These are phyloP conservation scores for Cantharis flavilabris DNA, from an alignment of 2,888 invertebrate genomes.

Conservation along the genomic window DNA sequence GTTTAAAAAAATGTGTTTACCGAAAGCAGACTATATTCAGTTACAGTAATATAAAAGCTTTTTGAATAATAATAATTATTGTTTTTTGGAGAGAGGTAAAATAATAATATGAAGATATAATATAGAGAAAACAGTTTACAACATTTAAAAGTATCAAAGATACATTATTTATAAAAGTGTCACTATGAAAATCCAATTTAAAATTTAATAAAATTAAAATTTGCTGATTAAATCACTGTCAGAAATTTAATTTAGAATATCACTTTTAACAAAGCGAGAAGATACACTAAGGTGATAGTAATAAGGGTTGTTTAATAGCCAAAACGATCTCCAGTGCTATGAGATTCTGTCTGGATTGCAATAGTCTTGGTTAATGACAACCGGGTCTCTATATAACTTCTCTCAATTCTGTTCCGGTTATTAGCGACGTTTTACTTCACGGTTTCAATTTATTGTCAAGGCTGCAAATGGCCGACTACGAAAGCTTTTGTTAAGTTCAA, in stretches of 20 bases:
- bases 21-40: no score
- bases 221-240: conserved; percentile 19
- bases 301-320: conserved; percentile 31
- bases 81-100: neutral
- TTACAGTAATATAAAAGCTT: neutral
- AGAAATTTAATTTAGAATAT: conserved; percentile 29
- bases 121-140: neutral
- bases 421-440: conserved; percentile 35
- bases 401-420: conserved; percentile 36
- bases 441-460: conserved; percentile 39
- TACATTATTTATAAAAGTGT: conserved; percentile 8
- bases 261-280: conserved; percentile 12
- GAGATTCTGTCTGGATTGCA: conserved; percentile 30
- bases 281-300: conserved; percentile 23
- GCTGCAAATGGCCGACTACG: conserved; percentile 28
- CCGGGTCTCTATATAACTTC: conserved; percentile 29
- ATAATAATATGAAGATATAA: neutral
- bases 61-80: neutral
- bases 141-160: conserved; percentile 2
- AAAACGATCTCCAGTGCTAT: conserved; percentile 27
- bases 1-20: no score
- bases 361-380: conserved; percentile 32
- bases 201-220: conserved; percentile 10
- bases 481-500: conserved; percentile 36
- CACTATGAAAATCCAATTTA: neutral